Evolutionary conservation across 1,140 invertebrate genomes (phyloP).

Genomic region (Cyclargus thomasi): DNA sequence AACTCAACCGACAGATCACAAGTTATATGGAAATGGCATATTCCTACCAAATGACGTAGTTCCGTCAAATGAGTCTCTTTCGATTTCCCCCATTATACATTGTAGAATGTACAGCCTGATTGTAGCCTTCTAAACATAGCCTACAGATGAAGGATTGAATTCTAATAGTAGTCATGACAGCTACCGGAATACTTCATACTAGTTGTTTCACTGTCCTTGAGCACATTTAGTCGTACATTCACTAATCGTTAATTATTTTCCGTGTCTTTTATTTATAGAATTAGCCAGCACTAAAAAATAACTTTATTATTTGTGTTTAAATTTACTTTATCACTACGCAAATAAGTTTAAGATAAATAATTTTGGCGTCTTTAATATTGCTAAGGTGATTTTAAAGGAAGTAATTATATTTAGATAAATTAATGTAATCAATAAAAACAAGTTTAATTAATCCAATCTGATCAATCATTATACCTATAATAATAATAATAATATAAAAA

Average conservation of each 20-base stretch:
- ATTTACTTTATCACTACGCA: background rate
- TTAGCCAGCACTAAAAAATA: background rate
- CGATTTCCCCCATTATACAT: no score
- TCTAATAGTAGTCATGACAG: background rate
- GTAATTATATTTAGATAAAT: background rate
- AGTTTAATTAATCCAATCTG: no score
- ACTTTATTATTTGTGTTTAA: background rate
- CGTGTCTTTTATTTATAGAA: slow-evolving; percentile 1
- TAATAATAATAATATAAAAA: no score
- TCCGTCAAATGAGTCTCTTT: no score
- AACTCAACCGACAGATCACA: no score
- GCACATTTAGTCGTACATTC: background rate
- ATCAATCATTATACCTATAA: no score
- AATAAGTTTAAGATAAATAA: background rate
- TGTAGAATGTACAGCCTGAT: no score
- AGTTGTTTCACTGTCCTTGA: background rate
- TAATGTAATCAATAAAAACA: no score
- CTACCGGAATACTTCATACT: background rate
- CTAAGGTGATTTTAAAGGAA: background rate
- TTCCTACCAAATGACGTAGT: no score
- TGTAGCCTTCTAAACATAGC: no score
- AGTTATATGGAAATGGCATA: no score
- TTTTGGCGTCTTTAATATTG: background rate
- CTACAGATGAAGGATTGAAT: background rate
- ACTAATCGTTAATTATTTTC: slow-evolving; percentile 8